These are phyloP conservation scores for Ischnus inquisitorius DNA, from an alignment of 2,888 invertebrate genomes.

Conservation along the genomic window DNA sequence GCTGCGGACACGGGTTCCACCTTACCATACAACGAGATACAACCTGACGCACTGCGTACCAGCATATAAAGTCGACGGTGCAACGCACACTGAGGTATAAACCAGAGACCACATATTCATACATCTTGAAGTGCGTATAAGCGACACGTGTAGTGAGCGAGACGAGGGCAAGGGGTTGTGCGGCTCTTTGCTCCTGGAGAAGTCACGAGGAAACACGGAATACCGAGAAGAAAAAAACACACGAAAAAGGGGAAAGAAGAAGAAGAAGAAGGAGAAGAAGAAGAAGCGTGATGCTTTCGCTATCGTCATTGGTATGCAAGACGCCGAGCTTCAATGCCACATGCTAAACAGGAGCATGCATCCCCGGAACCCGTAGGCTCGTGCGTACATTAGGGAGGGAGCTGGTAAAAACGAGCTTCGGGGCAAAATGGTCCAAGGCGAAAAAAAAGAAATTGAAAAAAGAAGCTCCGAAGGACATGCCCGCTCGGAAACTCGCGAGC, in stretches of 20 bases:
- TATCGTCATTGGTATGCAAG: slow-evolving; percentile 70
- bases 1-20: slow-evolving; percentile 51
- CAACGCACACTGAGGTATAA: slow-evolving; percentile 52
- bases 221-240: slow-evolving; percentile 28
- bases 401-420: neutral
- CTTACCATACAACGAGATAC: slow-evolving; percentile 53
- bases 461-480: neutral
- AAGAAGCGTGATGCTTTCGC: slow-evolving; percentile 11
- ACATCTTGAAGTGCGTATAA: slow-evolving; percentile 21
- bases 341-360: slow-evolving; percentile 70
- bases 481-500: too few species aligned
- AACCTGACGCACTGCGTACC: slow-evolving; percentile 62
- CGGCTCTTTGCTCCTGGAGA: slow-evolving; percentile 51
- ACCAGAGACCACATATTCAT: neutral
- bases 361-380: slow-evolving; percentile 54
- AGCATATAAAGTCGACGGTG: slow-evolving; percentile 59
- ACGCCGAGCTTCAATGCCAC: slow-evolving; percentile 70
- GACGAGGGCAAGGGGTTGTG: slow-evolving; percentile 48
- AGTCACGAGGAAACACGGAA: slow-evolving; percentile 46
- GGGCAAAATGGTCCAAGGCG: neutral
- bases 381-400: neutral
- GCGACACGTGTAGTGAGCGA: slow-evolving; percentile 56
- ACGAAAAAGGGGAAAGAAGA: slow-evolving; percentile 15
- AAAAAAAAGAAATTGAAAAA: neutral
- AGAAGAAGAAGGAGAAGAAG: slow-evolving; percentile 17